phyloP scores from a whole-genome alignment of 2,113 vertebrate genomes.

The Amblyornis subalaris region DNA sequence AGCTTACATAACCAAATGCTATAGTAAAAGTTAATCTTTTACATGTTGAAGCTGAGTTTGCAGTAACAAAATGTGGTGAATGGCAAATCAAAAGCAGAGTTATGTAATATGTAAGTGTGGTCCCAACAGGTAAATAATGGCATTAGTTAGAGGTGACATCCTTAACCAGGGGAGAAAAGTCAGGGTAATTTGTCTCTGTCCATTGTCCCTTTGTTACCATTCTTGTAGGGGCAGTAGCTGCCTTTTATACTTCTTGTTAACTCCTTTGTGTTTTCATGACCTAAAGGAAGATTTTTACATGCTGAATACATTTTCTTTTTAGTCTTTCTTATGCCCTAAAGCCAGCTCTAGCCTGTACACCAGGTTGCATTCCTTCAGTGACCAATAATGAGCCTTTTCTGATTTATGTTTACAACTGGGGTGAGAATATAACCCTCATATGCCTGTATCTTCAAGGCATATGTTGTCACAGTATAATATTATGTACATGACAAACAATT shows the following conservation, averaged over 20 bases:
- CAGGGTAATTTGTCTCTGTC: not conserved
- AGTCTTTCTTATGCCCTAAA: not conserved
- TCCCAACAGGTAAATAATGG: not conserved
- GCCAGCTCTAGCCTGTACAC: not conserved
- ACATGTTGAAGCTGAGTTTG: not conserved
- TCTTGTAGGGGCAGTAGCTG: not conserved
- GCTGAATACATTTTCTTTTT: not conserved
- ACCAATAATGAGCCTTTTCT: not conserved
- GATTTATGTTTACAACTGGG: not conserved
- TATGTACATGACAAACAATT: not conserved
- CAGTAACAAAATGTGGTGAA: not conserved
- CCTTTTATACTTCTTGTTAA: not conserved
- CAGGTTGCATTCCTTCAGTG: not conserved
- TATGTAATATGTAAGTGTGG: not conserved
- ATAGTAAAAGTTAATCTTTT: not conserved
- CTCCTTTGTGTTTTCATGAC: not conserved
- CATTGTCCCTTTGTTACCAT: not conserved
- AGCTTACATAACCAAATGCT: not conserved
- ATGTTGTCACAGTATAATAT: not conserved
- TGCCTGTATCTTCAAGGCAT: not conserved
- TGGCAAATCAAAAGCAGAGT: not conserved
- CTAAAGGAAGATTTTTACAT: not conserved
- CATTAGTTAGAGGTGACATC: not conserved
- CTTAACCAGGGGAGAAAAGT: not conserved
- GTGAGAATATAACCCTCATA: not conserved